phyloP scores from a whole-genome alignment of 2,888 invertebrate species.

The Phlogophora meticulosa region DNA sequence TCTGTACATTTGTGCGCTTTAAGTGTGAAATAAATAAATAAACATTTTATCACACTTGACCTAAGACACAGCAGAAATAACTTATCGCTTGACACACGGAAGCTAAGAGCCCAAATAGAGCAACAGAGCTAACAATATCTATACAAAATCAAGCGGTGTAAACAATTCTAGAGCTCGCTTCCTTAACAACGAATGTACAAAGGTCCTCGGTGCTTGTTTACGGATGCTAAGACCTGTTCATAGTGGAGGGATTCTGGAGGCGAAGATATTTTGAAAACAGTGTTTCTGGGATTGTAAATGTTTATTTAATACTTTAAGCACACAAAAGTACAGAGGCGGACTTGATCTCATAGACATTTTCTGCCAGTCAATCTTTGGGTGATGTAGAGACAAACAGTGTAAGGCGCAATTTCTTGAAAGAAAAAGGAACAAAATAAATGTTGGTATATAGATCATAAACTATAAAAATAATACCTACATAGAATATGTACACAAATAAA shows the following conservation, averaged over 20 bases:
- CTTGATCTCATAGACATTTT: too few relatives aligned
- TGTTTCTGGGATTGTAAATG: neutral
- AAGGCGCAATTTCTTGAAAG: too few relatives aligned
- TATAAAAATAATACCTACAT: too few relatives aligned
- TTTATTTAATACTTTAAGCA: too few relatives aligned
- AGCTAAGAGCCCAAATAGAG: constrained; percentile 36
- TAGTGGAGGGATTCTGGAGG: neutral
- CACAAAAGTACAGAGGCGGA: too few relatives aligned
- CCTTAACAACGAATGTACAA: constrained; percentile 52
- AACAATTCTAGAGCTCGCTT: constrained; percentile 60
- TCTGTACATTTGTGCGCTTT: too few relatives aligned
- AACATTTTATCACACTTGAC: constrained; percentile 14
- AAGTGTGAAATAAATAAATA: too few relatives aligned
- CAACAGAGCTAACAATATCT: constrained; percentile 58
- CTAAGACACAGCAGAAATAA: constrained; percentile 27
- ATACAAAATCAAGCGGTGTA: constrained; percentile 61
- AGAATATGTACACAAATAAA: too few relatives aligned
- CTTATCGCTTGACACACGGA: constrained; percentile 47
- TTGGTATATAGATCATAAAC: too few relatives aligned
- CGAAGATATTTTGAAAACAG: neutral
- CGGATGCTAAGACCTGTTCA: constrained; percentile 41
- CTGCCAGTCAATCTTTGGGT: too few relatives aligned
- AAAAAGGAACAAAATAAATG: too few relatives aligned
- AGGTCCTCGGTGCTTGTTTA: constrained; percentile 56
- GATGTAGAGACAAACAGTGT: too few relatives aligned